Evolutionary conservation across 53 echinoderm and acorn worm species (phyloP).

Genomic region (Luidia sarsii): DNA sequence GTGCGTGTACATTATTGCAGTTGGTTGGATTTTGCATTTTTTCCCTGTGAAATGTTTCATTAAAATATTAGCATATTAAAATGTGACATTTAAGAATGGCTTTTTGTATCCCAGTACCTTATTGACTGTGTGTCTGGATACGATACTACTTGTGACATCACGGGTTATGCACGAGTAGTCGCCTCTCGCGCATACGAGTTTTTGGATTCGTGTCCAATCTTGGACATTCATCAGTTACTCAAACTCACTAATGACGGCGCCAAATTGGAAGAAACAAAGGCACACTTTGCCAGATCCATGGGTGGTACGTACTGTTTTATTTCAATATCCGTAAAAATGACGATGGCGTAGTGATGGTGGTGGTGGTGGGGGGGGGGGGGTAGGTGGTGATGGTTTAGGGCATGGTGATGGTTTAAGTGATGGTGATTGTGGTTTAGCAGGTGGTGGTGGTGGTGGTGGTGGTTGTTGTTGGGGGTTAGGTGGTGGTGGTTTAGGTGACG

Average conservation of each 20-base stretch:
- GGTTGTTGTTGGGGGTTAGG: too few relatives aligned
- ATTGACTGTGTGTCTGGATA: slow-evolving; percentile 34
- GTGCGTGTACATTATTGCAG: too few relatives aligned
- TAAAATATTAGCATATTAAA: neutral
- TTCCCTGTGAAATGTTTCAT: neutral
- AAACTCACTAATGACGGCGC: neutral
- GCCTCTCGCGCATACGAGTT: neutral
- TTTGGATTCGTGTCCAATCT: slow-evolving; percentile 10
- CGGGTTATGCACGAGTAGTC: slow-evolving; percentile 2
- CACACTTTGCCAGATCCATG: slow-evolving; percentile 19
- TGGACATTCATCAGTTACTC: neutral
- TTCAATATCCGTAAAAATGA: too few relatives aligned
- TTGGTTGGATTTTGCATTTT: neutral
- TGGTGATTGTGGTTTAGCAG: too few relatives aligned
- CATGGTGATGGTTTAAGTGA: too few relatives aligned
- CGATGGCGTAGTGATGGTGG: too few relatives aligned
- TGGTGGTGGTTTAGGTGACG: too few relatives aligned
- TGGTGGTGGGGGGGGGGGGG: too few relatives aligned
- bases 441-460: too few relatives aligned
- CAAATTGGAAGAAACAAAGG: neutral
- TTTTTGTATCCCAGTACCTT: slow-evolving; percentile 6
- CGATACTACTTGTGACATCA: slow-evolving; percentile 22
- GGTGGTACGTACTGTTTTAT: slow-evolving; percentile 19
- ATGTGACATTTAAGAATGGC: too few relatives aligned
- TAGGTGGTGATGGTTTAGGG: too few relatives aligned